Percentiles rank a stretch among this genome's conserved stretches.
Evolutionary conservation across 1,140 invertebrate genomes (phyloP).

Genomic region (Psix sp.): DNA sequence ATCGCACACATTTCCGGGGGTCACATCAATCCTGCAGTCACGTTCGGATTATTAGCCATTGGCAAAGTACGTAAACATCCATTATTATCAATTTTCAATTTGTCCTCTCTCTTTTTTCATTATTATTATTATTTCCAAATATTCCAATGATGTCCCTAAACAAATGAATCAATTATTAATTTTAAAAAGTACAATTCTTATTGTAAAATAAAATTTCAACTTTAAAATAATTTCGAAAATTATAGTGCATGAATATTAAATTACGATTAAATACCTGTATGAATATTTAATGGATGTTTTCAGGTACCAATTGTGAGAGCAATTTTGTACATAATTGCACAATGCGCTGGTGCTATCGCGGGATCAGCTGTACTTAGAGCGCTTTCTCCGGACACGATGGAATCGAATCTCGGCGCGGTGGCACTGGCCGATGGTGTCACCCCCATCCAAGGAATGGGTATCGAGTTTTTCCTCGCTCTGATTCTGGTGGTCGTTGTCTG

Average conservation of each 20-base stretch:
- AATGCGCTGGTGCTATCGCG: slow-evolving; percentile 89
- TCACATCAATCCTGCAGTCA: slow-evolving; percentile 95
- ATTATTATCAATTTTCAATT: slow-evolving; percentile 3
- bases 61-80: slow-evolving; percentile 80
- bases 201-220: too few species aligned
- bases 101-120: too few species aligned
- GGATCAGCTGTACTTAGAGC: slow-evolving; percentile 85
- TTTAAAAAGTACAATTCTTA: too few species aligned
- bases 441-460: slow-evolving; percentile 87
- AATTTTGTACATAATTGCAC: slow-evolving; percentile 88
- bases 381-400: slow-evolving; percentile 67
- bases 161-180: too few species aligned
- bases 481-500: slow-evolving; percentile 92
- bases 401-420: slow-evolving; percentile 77
- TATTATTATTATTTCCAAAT: too few species aligned
- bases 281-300: neutral
- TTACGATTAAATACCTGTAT: neutral
- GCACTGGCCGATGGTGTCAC: slow-evolving; percentile 80
- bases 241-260: neutral
- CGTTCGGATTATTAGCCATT: slow-evolving; percentile 85
- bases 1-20: slow-evolving; percentile 93
- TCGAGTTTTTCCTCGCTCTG: slow-evolving; percentile 94
- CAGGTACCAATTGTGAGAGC: slow-evolving; percentile 82
- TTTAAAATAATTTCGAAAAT: too few species aligned
- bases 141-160: too few species aligned